phyloP scores from a whole-genome alignment of 2,113 vertebrate genomes.

The Malurus elegans region DNA sequence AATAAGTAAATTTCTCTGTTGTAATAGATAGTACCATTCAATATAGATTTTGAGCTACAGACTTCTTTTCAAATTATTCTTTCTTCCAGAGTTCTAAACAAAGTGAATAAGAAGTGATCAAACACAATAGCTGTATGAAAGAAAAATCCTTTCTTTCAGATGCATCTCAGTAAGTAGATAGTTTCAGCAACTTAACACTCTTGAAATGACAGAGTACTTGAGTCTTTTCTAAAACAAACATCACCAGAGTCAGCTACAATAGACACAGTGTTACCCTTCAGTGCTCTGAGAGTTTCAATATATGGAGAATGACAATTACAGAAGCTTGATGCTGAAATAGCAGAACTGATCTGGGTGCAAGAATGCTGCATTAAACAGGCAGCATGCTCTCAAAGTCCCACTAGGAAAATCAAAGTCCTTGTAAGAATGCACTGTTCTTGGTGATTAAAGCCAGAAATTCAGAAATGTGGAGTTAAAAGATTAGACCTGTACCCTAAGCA shows the following conservation, averaged over 20 bases:
- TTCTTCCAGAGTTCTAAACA: not conserved
- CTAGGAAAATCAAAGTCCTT: not conserved
- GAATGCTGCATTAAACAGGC: not conserved
- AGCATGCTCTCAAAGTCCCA: not conserved
- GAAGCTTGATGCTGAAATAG: not conserved
- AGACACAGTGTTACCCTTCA: not conserved
- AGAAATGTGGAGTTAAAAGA: not conserved
- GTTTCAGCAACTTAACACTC: not conserved
- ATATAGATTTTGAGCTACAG: not conserved
- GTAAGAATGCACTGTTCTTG: not conserved
- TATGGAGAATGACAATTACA: not conserved
- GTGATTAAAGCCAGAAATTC: not conserved
- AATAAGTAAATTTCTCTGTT: not conserved
- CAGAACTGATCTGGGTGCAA: not conserved
- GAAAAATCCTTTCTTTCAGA: not conserved
- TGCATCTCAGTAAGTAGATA: not conserved
- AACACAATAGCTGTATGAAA: not conserved
- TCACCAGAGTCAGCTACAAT: not conserved
- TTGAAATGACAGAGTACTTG: not conserved
- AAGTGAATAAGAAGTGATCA: not conserved
- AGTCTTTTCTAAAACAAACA: slow-evolving; percentile 3
- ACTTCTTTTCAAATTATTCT: not conserved
- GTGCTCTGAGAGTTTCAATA: not conserved
- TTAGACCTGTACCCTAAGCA: not conserved
- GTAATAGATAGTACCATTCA: not conserved